Percentiles rank a stretch among this genome's conserved stretches.
Conservation (phyloP, 2,113 vertebrate genomes). For the Callopanchax toddi region DNA sequence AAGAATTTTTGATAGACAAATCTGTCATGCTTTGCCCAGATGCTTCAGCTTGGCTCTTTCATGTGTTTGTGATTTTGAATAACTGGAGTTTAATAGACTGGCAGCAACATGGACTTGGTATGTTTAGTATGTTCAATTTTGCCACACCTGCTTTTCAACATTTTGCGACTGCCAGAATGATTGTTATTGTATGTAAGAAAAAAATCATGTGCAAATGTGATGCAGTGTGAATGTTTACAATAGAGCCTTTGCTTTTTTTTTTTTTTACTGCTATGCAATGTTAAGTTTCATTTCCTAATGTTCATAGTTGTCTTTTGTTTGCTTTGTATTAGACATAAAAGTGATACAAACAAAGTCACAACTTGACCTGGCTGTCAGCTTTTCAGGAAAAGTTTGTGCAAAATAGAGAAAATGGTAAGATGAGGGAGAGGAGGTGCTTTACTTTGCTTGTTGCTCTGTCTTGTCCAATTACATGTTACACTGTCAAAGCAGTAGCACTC, state of each 20-base stretch:
- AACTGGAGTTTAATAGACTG: not conserved
- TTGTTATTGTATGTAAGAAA: too few relatives aligned
- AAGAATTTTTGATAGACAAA: not conserved
- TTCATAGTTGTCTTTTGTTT: too few relatives aligned
- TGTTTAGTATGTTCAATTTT: not conserved
- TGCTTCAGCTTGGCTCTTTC: slow-evolving; percentile 15
- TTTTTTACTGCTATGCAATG: too few relatives aligned
- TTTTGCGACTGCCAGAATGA: not conserved
- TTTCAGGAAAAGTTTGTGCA: slow-evolving; percentile 16
- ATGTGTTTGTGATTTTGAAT: slow-evolving; percentile 14
- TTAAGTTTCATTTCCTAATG: too few relatives aligned
- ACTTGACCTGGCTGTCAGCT: too few relatives aligned
- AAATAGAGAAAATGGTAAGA: slow-evolving; percentile 17
- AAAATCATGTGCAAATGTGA: too few relatives aligned
- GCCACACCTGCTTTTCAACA: not conserved
- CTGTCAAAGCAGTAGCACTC: slow-evolving; percentile 59
- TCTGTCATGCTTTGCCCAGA: not conserved
- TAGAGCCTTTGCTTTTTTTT: too few relatives aligned
- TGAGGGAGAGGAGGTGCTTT: slow-evolving; percentile 34
- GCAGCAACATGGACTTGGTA: not conserved
- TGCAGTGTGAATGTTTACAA: too few relatives aligned
- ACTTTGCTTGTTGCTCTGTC: slow-evolving; percentile 64
- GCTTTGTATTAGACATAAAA: too few relatives aligned
- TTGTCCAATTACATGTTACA: slow-evolving; percentile 71
- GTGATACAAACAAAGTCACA: too few relatives aligned